phyloP scores from a whole-genome alignment of 23 tunicate species.

The Ciona savignyi region DNA sequence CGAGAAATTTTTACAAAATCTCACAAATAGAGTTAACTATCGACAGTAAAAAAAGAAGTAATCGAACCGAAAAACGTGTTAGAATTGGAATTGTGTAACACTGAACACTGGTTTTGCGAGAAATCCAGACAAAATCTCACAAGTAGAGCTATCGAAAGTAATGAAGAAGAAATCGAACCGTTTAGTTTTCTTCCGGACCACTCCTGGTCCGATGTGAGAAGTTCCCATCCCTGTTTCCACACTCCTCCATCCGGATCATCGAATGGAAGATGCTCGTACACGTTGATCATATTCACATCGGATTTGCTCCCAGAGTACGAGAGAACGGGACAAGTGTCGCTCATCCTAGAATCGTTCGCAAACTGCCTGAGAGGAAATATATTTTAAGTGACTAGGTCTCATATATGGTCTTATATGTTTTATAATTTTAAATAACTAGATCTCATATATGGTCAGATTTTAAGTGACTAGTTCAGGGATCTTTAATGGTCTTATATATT shows the following conservation, averaged over 20 bases:
- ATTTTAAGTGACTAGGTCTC: background rate
- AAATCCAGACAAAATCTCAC: background rate
- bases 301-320: slow-evolving; percentile 23
- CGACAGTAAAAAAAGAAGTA: too few species aligned
- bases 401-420: background rate
- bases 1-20: too few species aligned
- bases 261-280: slow-evolving; percentile 52
- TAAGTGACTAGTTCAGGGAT: too few species aligned
- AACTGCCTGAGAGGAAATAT: background rate
- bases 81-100: too few species aligned
- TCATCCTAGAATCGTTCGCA: background rate
- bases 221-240: slow-evolving; percentile 96
- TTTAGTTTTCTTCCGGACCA: slow-evolving; percentile 73
- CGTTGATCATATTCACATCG: slow-evolving; percentile 65
- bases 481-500: too few species aligned
- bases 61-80: too few species aligned
- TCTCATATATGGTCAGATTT: too few species aligned
- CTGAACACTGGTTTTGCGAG: too few species aligned
- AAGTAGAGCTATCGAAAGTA: background rate
- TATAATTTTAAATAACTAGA: too few species aligned
- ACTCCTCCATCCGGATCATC: slow-evolving; percentile 92
- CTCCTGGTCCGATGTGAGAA: slow-evolving; percentile 72
- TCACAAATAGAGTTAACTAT: too few species aligned
- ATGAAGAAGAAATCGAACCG: slow-evolving; percentile 32
- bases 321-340: slow-evolving; percentile 29